These are phyloP conservation scores for Dendrocopos noguchii DNA, from an alignment of 2,113 vertebrate species.

Conservation along the genomic window DNA sequence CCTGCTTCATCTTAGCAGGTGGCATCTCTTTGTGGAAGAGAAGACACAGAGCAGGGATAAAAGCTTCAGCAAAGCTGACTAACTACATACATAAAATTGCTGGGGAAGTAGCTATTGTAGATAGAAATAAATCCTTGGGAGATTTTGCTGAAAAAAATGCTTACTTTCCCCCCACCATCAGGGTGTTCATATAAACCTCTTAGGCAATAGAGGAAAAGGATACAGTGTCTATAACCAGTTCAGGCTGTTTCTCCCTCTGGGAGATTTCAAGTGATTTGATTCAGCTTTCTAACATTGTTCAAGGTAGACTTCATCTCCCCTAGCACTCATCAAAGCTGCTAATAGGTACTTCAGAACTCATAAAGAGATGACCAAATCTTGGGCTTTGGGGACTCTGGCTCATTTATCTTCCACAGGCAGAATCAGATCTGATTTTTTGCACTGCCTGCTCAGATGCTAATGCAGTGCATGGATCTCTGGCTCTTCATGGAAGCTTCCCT, in stretches of 20 bases:
- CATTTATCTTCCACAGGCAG: conserved; percentile 82
- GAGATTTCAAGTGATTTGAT: conserved; percentile 79
- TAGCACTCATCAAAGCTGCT: conserved; percentile 83
- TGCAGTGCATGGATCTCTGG: conserved; percentile 51
- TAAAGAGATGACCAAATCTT: conserved; percentile 84
- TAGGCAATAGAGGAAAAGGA: conserved; percentile 47
- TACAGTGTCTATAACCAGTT: conserved; percentile 68
- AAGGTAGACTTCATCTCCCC: conserved; percentile 83
- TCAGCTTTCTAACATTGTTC: conserved; percentile 81
- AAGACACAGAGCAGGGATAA: neutral
- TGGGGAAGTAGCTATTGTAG: conserved; percentile 52
- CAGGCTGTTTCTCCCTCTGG: conserved; percentile 76
- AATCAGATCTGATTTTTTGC: conserved; percentile 82
- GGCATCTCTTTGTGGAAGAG: neutral
- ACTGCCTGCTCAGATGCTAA: conserved; percentile 72
- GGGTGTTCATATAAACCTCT: conserved; percentile 76
- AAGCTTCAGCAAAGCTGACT: conserved; percentile 31
- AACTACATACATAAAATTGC: conserved; percentile 51
- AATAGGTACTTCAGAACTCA: conserved; percentile 86
- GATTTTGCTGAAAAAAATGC: conserved; percentile 49
- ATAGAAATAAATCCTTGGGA: conserved; percentile 71
- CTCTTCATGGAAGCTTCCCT: conserved; percentile 51
- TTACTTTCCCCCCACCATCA: neutral
- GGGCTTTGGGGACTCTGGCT: conserved; percentile 75
- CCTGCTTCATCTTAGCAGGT: neutral